phyloP scores from a whole-genome alignment of 2,113 vertebrate genomes.

The Plectropomus leopardus region DNA sequence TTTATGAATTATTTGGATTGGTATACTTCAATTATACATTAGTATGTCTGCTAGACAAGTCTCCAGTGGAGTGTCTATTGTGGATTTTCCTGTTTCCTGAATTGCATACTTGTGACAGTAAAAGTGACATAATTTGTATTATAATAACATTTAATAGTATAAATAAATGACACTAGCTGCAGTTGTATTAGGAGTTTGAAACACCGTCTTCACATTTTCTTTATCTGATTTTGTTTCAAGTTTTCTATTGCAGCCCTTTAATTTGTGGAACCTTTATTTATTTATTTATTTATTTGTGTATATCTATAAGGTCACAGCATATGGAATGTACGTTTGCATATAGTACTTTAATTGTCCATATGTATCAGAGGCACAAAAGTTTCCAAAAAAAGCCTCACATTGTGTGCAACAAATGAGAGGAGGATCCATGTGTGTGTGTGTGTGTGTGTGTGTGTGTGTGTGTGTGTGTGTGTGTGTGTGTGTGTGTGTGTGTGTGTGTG shows the following conservation, averaged over 20 bases:
- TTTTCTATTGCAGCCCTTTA: neutral
- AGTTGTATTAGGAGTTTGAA: neutral
- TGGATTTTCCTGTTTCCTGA: conserved; percentile 26
- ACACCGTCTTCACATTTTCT: neutral
- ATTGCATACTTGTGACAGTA: conserved; percentile 23
- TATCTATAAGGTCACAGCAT: neutral
- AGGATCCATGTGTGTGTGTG: conserved; percentile 65
- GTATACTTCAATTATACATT: conserved; percentile 63
- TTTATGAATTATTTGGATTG: conserved; percentile 66
- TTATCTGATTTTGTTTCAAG: neutral
- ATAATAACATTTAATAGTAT: neutral
- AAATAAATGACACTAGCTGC: neutral
- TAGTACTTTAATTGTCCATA: neutral
- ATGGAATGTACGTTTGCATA: neutral
- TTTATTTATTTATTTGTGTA: neutral
- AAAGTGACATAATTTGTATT: neutral
- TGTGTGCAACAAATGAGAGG: conserved; percentile 53
- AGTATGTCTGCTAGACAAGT: conserved; percentile 41
- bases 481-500: conserved; percentile 26
- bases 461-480: conserved; percentile 31
- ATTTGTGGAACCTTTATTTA: neutral
- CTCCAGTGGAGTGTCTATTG: conserved; percentile 23
- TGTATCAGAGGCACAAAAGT: conserved; percentile 24
- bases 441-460: conserved; percentile 12
- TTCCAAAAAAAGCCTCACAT: conserved; percentile 13